A percentile compares a stretch with the other conserved stretches of the same genome.
These are phyloP conservation scores for Symphodus melops DNA, from an alignment of 2,113 vertebrate genomes.

Conservation along the genomic window DNA sequence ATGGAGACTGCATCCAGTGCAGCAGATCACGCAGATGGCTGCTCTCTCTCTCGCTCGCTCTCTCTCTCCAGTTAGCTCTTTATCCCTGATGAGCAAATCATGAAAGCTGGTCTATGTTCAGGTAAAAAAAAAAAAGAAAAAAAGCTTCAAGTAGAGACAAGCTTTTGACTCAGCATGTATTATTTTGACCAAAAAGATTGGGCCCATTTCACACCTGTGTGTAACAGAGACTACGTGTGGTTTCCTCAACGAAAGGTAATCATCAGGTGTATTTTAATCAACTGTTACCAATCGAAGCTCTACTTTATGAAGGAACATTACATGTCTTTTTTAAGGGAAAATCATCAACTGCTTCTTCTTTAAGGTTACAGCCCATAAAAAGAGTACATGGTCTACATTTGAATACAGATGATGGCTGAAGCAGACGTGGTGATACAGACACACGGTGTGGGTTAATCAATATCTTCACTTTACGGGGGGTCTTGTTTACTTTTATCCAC, in stretches of 20 bases:
- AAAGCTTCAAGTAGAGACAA: slow-evolving; percentile 30
- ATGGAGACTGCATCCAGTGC: slow-evolving; percentile 85
- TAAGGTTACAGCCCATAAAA: not conserved
- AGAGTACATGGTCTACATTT: slow-evolving; percentile 5
- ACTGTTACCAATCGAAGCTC: not conserved
- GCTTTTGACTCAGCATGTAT: slow-evolving; percentile 35
- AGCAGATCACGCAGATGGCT: slow-evolving; percentile 78
- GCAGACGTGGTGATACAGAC: not conserved
- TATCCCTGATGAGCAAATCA: slow-evolving; percentile 50
- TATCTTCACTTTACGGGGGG: not conserved
- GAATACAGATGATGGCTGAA: not conserved
- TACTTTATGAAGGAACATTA: not conserved
- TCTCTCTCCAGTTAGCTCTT: slow-evolving; percentile 38
- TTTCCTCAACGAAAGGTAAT: not conserved
- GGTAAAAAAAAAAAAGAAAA: not conserved
- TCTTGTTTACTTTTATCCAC: not conserved
- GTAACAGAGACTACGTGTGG: not conserved
- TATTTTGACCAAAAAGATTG: not conserved
- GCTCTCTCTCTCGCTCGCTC: slow-evolving; percentile 25
- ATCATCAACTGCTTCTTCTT: not conserved
- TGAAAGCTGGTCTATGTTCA: slow-evolving; percentile 35
- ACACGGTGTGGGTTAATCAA: not conserved
- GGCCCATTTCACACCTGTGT: not conserved
- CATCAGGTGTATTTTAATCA: not conserved
- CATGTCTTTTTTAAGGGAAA: not conserved